Conservation (phyloP, 2,113 vertebrate species). For the Gavia stellata region DNA sequence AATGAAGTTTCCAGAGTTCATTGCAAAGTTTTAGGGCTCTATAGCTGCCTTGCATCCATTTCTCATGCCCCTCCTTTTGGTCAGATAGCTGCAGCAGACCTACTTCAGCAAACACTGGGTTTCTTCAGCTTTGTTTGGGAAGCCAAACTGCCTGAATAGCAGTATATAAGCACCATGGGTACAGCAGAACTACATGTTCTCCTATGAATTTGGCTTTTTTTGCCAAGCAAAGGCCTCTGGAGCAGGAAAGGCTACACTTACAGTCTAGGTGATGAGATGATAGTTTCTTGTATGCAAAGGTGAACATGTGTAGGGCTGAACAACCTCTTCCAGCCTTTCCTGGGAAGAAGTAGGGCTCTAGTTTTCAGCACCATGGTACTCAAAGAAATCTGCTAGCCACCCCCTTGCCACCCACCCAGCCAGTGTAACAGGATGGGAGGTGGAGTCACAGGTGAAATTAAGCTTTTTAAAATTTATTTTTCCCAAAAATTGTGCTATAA, state of each 20-base stretch:
- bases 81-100: neutral
- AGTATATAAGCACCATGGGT: neutral
- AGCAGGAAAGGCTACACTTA: neutral
- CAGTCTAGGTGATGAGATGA: neutral
- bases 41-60: neutral
- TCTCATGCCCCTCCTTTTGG: neutral
- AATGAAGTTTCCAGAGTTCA: neutral
- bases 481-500: neutral
- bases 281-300: neutral
- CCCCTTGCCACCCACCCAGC: accelerated
- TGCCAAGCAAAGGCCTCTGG: neutral
- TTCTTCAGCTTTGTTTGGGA: neutral
- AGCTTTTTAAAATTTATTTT: neutral
- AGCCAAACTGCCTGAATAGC: neutral
- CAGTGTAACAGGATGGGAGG: neutral
- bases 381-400: neutral
- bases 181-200: neutral
- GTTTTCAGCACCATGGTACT: neutral
- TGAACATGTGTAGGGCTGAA: neutral
- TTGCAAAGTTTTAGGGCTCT: neutral
- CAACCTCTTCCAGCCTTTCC: neutral
- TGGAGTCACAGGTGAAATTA: neutral
- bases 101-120: neutral
- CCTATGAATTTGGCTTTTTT: neutral
- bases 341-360: neutral